Percentiles rank a stretch among this genome's conserved stretches.
Evolutionary conservation across 37 sponge, comb jelly and placozoan species (phyloP).

Genomic region (Lycopodina hypogea): DNA sequence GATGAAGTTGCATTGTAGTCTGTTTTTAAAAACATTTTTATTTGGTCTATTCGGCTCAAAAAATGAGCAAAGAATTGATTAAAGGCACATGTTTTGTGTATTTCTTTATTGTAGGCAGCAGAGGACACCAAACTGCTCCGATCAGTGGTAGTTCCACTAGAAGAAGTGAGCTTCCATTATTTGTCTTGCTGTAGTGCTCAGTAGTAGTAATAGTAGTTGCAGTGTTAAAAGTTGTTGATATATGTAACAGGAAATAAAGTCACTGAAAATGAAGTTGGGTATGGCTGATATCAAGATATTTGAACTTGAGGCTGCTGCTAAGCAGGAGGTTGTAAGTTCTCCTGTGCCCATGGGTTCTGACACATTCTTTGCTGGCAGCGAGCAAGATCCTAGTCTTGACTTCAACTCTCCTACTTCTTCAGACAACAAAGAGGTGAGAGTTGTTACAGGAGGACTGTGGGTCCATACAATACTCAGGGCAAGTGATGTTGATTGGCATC

Average conservation of each 20-base stretch:
- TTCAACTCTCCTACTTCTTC: neutral
- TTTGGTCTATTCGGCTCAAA: too few relatives aligned
- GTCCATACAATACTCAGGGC: too few relatives aligned
- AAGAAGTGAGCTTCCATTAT: slow-evolving; percentile 30
- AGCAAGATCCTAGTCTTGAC: neutral
- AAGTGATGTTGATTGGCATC: too few relatives aligned
- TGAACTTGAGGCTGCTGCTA: slow-evolving; percentile 9
- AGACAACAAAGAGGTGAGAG: neutral
- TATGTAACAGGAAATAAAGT: slow-evolving; percentile 36
- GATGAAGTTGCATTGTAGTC: too few relatives aligned
- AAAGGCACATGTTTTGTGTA: too few relatives aligned
- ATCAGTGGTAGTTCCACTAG: slow-evolving; percentile 68
- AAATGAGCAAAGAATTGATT: too few relatives aligned
- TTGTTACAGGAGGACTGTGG: too few relatives aligned
- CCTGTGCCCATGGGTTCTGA: neutral
- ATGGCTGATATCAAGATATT: slow-evolving; percentile 30
- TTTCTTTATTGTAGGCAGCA: too few relatives aligned
- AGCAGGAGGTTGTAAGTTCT: neutral
- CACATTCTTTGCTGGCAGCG: neutral
- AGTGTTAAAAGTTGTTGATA: neutral
- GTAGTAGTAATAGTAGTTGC: neutral
- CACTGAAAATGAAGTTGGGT: slow-evolving; percentile 22
- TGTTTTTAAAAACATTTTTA: too few relatives aligned
- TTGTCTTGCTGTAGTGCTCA: neutral
- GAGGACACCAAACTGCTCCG: slow-evolving; percentile 52